Evolutionary conservation across 2,888 invertebrate species (phyloP).

Genomic region (Pristionchus mayeri): DNA sequence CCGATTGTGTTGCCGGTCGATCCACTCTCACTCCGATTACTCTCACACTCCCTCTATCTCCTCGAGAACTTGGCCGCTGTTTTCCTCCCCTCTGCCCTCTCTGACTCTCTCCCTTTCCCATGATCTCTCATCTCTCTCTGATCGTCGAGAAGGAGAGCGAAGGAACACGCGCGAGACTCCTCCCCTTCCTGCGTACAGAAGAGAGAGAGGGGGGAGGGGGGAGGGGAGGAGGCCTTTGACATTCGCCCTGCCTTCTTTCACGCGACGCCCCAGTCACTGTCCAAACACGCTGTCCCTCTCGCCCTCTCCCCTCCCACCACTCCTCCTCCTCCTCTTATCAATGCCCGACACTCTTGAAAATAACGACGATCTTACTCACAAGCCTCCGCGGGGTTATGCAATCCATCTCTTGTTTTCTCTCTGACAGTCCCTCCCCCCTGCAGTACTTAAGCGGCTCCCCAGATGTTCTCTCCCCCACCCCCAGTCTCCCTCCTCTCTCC

Average conservation of each 20-base stretch:
- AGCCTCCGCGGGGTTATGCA: background rate
- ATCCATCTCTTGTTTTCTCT: background rate
- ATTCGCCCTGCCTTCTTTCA: constrained; percentile 18
- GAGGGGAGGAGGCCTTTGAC: constrained; percentile 27
- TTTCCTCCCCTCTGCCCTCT: constrained; percentile 9
- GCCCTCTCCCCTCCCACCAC: background rate
- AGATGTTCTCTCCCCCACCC: constrained; percentile 35
- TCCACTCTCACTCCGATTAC: constrained; percentile 18
- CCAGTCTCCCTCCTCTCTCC: background rate
- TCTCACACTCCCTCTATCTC: background rate
- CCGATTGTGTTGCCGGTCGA: background rate
- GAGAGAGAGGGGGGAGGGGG: background rate
- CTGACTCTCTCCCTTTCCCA: constrained; percentile 7
- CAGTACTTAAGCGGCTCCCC: background rate
- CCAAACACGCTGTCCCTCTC: constrained; percentile 8
- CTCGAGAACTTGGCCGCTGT: constrained; percentile 37
- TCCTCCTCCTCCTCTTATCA: constrained; percentile 9
- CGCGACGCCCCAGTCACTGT: constrained; percentile 3
- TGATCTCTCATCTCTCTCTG: background rate
- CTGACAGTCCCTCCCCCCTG: background rate
- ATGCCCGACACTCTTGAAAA: background rate
- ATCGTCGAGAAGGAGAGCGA: no score
- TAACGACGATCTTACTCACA: background rate
- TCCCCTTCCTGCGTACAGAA: constrained; percentile 12
- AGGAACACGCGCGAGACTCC: constrained; percentile 30